phyloP scores from a whole-genome alignment of 2,888 invertebrate species.

The Phyllotreta striolata region DNA sequence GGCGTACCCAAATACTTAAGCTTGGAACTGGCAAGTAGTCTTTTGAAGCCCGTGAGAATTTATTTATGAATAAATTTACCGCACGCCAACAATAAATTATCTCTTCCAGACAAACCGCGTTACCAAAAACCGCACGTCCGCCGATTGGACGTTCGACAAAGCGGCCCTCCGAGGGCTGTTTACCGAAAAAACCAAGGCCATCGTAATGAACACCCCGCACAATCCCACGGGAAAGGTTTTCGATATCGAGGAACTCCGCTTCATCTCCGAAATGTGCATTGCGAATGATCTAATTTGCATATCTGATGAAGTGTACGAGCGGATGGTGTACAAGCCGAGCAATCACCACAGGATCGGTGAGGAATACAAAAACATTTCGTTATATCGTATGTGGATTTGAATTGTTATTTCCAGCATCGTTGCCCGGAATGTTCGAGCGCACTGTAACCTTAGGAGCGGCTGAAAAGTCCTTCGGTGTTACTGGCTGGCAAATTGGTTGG shows the following conservation, averaged over 20 bases:
- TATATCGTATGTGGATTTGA: background rate
- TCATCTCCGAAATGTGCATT: conserved; percentile 88
- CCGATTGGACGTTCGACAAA: conserved; percentile 89
- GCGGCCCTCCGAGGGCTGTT: conserved; percentile 82
- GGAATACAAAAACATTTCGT: background rate
- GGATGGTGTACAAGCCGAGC: conserved; percentile 86
- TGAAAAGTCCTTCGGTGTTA: conserved; percentile 97
- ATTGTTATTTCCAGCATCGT: conserved; percentile 69
- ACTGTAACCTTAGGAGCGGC: conserved; percentile 97
- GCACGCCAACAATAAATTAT: conserved; percentile 2
- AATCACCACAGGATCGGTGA: conserved; percentile 90
- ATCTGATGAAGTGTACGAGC: conserved; percentile 98
- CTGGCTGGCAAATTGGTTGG: conserved; percentile 98
- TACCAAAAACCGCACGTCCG: conserved; percentile 65
- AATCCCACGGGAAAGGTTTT: conserved; percentile 97
- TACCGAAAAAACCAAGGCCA: conserved; percentile 87
- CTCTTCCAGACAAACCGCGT: conserved; percentile 49
- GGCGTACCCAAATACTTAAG: conserved; percentile 89
- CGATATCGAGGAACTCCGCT: conserved; percentile 70
- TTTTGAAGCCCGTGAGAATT: no score
- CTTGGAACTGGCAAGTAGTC: conserved; percentile 71
- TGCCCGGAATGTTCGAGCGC: conserved; percentile 98
- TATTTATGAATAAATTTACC: conserved; percentile 5
- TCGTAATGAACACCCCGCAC: conserved; percentile 95
- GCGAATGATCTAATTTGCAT: conserved; percentile 91